These are phyloP conservation scores for Exocentrus adspersus DNA, from an alignment of 2,888 invertebrate genomes.

Conservation along the genomic window DNA sequence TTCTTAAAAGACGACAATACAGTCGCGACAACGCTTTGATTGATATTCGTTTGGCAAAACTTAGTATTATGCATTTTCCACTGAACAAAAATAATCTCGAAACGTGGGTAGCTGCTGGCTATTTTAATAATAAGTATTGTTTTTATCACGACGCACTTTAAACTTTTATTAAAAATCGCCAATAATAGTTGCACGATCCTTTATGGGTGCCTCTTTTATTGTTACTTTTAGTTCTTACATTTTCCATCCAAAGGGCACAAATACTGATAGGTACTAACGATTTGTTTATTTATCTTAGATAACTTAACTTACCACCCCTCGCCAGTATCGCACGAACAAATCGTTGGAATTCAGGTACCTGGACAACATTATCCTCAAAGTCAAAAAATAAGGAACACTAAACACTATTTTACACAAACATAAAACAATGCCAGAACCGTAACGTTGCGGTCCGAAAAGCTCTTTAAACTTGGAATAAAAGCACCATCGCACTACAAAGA, in stretches of 20 bases:
- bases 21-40: background rate
- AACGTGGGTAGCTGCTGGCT: background rate
- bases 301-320: slow-evolving; percentile 46
- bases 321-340: slow-evolving; percentile 47
- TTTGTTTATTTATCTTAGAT: too few relatives aligned
- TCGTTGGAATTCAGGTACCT: slow-evolving; percentile 37
- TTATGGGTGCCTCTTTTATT: too few relatives aligned
- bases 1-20: too few relatives aligned
- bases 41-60: background rate
- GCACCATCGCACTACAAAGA: slow-evolving; percentile 8
- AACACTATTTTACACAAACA: slow-evolving; percentile 44
- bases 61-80: background rate
- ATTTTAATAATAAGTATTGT: too few relatives aligned
- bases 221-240: too few relatives aligned
- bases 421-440: slow-evolving; percentile 43
- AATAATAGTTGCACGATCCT: too few relatives aligned
- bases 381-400: slow-evolving; percentile 20
- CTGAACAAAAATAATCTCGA: background rate
- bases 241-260: too few relatives aligned
- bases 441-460: background rate
- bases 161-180: too few relatives aligned
- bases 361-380: slow-evolving; percentile 34
- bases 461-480: slow-evolving; percentile 5
- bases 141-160: too few relatives aligned
- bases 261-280: too few relatives aligned